Evolutionary conservation across 2,888 invertebrate genomes (phyloP).

Genomic region (Lucinisca nassula): DNA sequence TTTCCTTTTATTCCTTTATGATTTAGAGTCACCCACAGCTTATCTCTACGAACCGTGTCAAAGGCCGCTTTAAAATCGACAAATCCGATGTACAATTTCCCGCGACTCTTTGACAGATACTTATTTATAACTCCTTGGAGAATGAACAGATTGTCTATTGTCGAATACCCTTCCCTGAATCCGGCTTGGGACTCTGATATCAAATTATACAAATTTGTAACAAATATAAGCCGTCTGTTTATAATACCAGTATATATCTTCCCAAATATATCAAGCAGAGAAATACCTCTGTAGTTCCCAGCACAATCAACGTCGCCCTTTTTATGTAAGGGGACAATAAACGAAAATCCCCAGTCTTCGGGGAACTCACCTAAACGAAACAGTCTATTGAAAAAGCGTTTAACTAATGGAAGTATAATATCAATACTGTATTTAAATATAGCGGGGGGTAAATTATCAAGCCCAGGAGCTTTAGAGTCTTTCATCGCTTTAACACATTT

Average conservation of each 20-base stretch:
- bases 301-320: not conserved
- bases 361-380: not conserved
- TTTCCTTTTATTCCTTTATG: not conserved
- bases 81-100: not conserved
- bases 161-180: slow-evolving; percentile 15
- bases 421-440: not conserved
- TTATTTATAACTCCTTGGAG: not conserved
- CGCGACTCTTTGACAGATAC: not conserved
- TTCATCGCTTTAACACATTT: not conserved
- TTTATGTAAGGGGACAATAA: not conserved
- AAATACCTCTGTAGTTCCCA: not conserved
- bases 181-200: not conserved
- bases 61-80: not conserved
- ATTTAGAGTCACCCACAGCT: not conserved
- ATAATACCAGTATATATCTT: not conserved
- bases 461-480: too few relatives aligned
- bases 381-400: not conserved
- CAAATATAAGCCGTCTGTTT: not conserved
- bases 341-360: not conserved
- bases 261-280: not conserved
- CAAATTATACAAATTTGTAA: not conserved
- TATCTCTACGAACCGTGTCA: not conserved
- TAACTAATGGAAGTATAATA: not conserved
- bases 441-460: too few relatives aligned
- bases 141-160: slow-evolving; percentile 15